Percentiles rank a stretch among this genome's conserved stretches.
phyloP scores from a whole-genome alignment of 2,113 vertebrate genomes.

The Junco hyemalis region DNA sequence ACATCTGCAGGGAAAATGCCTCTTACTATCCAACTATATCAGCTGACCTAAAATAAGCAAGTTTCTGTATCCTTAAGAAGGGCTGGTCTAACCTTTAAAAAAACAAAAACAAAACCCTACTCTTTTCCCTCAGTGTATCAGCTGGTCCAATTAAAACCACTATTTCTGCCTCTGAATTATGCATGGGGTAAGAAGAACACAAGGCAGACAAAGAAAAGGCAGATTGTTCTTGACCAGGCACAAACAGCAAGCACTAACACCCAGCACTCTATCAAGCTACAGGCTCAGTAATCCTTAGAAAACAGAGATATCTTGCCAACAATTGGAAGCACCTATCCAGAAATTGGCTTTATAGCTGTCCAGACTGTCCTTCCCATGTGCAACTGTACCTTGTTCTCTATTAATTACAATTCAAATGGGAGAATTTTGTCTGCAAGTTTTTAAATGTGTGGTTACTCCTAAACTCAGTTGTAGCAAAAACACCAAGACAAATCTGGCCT shows the following conservation, averaged over 20 bases:
- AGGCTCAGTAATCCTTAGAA: not conserved
- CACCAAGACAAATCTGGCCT: not conserved
- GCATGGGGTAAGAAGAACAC: not conserved
- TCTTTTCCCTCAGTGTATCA: not conserved
- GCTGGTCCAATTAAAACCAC: not conserved
- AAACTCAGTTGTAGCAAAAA: not conserved
- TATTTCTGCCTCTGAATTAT: not conserved
- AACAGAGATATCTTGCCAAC: not conserved
- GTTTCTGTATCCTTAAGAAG: not conserved
- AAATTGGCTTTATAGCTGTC: not conserved
- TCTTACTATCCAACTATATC: not conserved
- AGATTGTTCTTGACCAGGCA: not conserved
- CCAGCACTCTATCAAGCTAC: not conserved
- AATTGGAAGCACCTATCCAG: fast-evolving
- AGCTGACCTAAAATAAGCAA: not conserved
- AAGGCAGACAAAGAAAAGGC: not conserved
- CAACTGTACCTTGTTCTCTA: not conserved
- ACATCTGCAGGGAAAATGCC: not conserved
- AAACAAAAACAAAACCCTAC: not conserved
- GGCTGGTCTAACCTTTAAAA: not conserved
- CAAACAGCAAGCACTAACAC: not conserved
- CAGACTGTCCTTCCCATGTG: not conserved
- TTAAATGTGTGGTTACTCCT: not conserved
- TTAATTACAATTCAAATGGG: not conserved
- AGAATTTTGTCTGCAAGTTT: not conserved